Evolutionary conservation across 2,888 invertebrate genomes (phyloP).

Genomic region (Heliothis peltigera): DNA sequence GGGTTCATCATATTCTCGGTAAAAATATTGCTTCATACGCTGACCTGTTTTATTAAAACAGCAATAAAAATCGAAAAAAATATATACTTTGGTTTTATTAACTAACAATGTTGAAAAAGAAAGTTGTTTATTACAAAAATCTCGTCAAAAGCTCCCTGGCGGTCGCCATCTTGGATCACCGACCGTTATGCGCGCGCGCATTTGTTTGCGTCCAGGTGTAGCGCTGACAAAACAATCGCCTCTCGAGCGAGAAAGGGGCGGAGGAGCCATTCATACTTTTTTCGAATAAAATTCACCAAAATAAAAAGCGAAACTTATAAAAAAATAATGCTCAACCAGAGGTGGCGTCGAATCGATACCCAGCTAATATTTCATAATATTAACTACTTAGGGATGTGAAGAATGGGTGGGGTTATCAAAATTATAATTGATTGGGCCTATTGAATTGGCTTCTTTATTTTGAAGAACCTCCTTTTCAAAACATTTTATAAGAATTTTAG

Average conservation of each 20-base stretch:
- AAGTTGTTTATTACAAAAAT: conserved; percentile 55
- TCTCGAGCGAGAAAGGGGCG: conserved; percentile 84
- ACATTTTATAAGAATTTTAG: conserved; percentile 48
- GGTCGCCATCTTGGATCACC: conserved; percentile 79
- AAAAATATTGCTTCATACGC: conserved; percentile 43
- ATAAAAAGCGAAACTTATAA: conserved; percentile 79
- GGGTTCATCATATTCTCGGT: conserved; percentile 42
- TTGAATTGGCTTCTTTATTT: conserved; percentile 73
- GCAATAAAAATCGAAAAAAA: conserved; percentile 2
- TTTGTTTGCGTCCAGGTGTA: conserved; percentile 88
- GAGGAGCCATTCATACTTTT: conserved; percentile 84
- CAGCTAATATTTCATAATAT: conserved; percentile 87
- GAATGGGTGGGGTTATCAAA: conserved; percentile 83
- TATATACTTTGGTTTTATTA: conserved; percentile 21
- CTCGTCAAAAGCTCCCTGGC: conserved; percentile 63
- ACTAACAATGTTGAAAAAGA: conserved; percentile 36
- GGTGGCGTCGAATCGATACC: conserved; percentile 76
- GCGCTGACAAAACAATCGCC: conserved; percentile 89
- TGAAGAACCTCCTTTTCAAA: conserved; percentile 62
- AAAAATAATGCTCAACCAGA: conserved; percentile 66
- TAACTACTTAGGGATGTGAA: conserved; percentile 85
- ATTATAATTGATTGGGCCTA: conserved; percentile 78
- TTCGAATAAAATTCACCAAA: conserved; percentile 81
- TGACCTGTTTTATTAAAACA: conserved; percentile 11
- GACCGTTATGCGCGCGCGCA: conserved; percentile 80